Evolutionary conservation across 2,113 vertebrate species (phyloP), one percentile per base, ranked within the genome.

Genomic region (Corythoichthys haematopterus): DNA sequence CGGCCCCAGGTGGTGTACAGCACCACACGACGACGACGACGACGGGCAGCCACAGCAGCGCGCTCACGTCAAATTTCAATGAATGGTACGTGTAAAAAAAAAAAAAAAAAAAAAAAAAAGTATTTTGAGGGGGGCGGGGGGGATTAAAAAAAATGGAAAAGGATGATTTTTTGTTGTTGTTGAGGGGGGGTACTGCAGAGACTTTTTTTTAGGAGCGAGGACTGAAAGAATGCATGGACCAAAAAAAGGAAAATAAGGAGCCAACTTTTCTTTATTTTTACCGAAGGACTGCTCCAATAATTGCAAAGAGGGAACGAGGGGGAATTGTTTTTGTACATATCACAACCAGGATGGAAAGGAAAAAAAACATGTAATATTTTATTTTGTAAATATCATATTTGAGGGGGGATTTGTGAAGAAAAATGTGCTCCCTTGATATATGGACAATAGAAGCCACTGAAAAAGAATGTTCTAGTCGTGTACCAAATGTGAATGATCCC

Each of bases 11-110:
- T 12, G 94, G 95, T 89, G 95, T 98, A 56, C 96, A 98, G 89
- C 97, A 98, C 93, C 55, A 57, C 33, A 10, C 33, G 33, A 15
- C 55, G 11, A 7, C 55, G 33, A 50, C 47, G 13, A 11, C 52
- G 10, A 45, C 60, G 11, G 93, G 93, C 88, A 95, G 94, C 91
- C 97, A 98, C 95, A 93, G 94, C 93, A 93, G 94, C 93, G 93
- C 97, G 89, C 95, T 99, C 90, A 96, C 97, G 88, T 98, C 96
- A 92, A 99, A 99, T 96, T 99, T 99, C 96, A 99, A 98, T 93
- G 97, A 99, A 97, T 99, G 97, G 97, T 99, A 99, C 94, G 97
- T 99, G 92, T 99, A 95, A 99, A 94, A 93, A 28, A 28, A 28
- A 28, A 28, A 28, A 28, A 28, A 28, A 28, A 56, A 61, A 72